Conservation (phyloP, 2,797 vertebrate genomes). For the Galaxias olidus region DNA sequence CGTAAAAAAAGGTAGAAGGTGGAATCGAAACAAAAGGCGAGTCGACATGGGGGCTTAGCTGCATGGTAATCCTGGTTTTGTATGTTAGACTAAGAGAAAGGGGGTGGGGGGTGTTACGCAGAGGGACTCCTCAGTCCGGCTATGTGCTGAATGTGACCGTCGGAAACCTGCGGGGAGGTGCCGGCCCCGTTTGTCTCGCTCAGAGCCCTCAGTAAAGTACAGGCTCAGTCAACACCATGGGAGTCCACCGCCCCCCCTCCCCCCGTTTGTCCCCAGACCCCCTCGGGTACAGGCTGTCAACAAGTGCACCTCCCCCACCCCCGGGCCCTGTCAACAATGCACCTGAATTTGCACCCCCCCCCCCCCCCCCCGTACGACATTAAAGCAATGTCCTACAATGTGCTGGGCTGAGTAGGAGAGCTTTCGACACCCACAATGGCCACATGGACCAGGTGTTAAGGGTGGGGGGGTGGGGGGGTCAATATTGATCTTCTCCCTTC, state of each 20-base stretch:
- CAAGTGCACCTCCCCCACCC: background rate
- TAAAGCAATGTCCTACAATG: constrained; percentile 18
- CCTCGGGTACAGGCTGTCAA: no score
- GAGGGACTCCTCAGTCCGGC: background rate
- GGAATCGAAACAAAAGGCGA: constrained; percentile 26
- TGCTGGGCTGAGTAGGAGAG: constrained; percentile 14
- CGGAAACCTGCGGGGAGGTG: constrained; percentile 1
- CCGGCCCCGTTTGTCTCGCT: constrained; percentile 13
- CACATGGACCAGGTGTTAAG: constrained; percentile 20
- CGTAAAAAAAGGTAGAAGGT: constrained; percentile 18
- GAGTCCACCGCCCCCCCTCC: background rate
- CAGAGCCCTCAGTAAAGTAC: background rate
- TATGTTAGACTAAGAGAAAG: constrained; percentile 13
- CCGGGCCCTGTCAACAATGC: background rate
- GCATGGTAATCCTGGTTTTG: constrained; percentile 44
- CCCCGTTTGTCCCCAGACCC: no score
- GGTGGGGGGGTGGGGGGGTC: constrained; percentile 5
- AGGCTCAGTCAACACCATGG: constrained; percentile 4
- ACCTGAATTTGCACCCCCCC: constrained; percentile 9
- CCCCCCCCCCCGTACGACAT: background rate
- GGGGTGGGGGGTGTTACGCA: background rate
- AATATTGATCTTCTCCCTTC: constrained; percentile 20
- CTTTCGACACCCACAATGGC: constrained; percentile 15
- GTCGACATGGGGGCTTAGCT: constrained; percentile 42
- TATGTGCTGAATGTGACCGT: constrained; percentile 26